These are phyloP conservation scores for Talpa occidentalis DNA, from an alignment of 2,113 vertebrate species.

Conservation along the genomic window DNA sequence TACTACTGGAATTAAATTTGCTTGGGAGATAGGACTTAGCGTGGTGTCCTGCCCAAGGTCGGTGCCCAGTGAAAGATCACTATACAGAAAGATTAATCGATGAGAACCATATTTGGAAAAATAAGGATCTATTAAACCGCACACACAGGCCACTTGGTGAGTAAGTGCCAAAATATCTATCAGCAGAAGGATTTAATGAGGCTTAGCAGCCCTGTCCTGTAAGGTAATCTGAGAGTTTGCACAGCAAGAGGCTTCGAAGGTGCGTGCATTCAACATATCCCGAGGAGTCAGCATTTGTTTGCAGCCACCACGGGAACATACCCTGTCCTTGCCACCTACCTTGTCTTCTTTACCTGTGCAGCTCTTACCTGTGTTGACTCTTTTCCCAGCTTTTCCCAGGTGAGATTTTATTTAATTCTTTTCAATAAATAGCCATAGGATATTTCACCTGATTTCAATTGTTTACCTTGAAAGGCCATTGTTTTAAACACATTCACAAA, in stretches of 20 bases:
- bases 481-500: conserved; percentile 10
- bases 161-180: not conserved
- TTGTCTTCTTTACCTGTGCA: not conserved
- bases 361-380: not conserved
- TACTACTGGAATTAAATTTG: not conserved
- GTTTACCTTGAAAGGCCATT: not conserved
- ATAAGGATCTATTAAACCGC: not conserved
- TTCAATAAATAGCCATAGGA: not conserved
- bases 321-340: not conserved
- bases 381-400: not conserved
- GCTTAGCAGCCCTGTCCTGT: not conserved
- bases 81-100: not conserved
- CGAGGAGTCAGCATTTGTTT: not conserved
- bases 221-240: conserved; percentile 2
- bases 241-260: not conserved
- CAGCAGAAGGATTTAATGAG: conserved; percentile 46
- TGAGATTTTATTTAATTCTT: conserved; percentile 16
- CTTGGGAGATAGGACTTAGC: not conserved
- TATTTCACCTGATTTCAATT: not conserved
- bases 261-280: not conserved
- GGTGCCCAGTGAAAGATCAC: not conserved
- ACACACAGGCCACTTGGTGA: not conserved
- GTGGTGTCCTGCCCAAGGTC: not conserved
- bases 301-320: not conserved
- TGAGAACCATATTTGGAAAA: conserved; percentile 27